Percentiles rank a stretch among this genome's conserved stretches.
These are phyloP conservation scores for Drosophila kurseongensis DNA, from an alignment of 1,140 invertebrate genomes.

Conservation along the genomic window DNA sequence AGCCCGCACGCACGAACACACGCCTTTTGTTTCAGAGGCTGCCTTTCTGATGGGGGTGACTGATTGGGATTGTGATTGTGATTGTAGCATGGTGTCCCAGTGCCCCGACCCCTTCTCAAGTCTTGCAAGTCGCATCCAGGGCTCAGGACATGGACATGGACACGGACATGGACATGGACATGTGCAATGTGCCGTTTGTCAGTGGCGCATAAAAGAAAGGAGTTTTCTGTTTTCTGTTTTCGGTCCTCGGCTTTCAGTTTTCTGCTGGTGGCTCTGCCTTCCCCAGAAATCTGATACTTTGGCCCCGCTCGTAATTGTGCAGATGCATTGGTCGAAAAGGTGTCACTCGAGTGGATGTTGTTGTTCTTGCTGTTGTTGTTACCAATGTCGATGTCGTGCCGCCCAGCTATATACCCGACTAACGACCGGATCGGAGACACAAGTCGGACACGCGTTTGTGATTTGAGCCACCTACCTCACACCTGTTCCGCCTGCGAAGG, in stretches of 20 bases:
- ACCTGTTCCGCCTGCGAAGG: slow-evolving; percentile 34
- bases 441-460: slow-evolving; percentile 73
- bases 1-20: slow-evolving; percentile 33
- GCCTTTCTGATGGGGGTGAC: slow-evolving; percentile 83
- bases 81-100: slow-evolving; percentile 50
- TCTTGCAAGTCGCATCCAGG: slow-evolving; percentile 21
- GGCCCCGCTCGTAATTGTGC: slow-evolving; percentile 73
- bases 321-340: slow-evolving; percentile 76
- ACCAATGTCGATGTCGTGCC: slow-evolving; percentile 47
- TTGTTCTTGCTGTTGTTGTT: slow-evolving; percentile 33
- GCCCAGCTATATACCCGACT: slow-evolving; percentile 58
- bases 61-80: slow-evolving; percentile 74
- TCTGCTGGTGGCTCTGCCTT: slow-evolving; percentile 65
- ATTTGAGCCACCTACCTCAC: slow-evolving; percentile 57
- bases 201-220: slow-evolving; percentile 82
- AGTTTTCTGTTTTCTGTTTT: slow-evolving; percentile 61
- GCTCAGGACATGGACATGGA: slow-evolving; percentile 21
- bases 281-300: slow-evolving; percentile 77
- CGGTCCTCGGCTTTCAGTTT: slow-evolving; percentile 23
- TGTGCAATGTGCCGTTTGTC: slow-evolving; percentile 80
- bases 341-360: slow-evolving; percentile 71
- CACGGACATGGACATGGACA: slow-evolving; percentile 25
- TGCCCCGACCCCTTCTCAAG: slow-evolving; percentile 9
- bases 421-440: slow-evolving; percentile 56
- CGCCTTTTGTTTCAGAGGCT: slow-evolving; percentile 73